These are phyloP conservation scores for Chaetogeoica ovagalla DNA, from an alignment of 2,888 invertebrate species.

Conservation along the genomic window DNA sequence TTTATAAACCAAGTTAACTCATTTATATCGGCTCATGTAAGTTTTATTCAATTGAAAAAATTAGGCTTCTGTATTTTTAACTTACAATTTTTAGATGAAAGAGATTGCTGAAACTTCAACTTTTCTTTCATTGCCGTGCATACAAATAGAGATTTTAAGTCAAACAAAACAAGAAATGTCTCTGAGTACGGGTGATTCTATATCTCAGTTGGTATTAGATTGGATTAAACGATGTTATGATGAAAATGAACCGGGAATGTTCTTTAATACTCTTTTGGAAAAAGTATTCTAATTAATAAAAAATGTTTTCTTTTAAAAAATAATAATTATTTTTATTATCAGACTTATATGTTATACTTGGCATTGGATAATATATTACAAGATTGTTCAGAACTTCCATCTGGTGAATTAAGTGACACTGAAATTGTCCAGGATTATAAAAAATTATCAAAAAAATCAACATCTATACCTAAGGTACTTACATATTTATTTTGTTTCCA, in stretches of 20 bases:
- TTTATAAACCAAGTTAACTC: conserved; percentile 70
- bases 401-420: conserved; percentile 69
- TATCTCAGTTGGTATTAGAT: conserved; percentile 68
- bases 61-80: not conserved
- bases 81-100: conserved; percentile 37
- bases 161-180: conserved; percentile 71
- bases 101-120: conserved; percentile 52
- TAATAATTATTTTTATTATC: conserved; percentile 51
- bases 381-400: conserved; percentile 77
- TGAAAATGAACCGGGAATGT: conserved; percentile 57
- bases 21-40: conserved; percentile 72
- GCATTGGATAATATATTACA: conserved; percentile 75
- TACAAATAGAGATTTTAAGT: conserved; percentile 75
- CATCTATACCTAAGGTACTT: conserved; percentile 47
- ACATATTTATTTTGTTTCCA: not conserved
- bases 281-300: conserved; percentile 61
- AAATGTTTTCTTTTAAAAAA: not conserved
- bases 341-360: conserved; percentile 74
- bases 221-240: conserved; percentile 64
- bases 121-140: conserved; percentile 66
- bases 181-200: conserved; percentile 62
- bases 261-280: conserved; percentile 62
- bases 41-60: conserved; percentile 56
- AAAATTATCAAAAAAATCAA: conserved; percentile 60
- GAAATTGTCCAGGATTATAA: conserved; percentile 80